Evolutionary conservation across 2,113 vertebrate genomes (phyloP), one percentile per base, ranked within the genome.

Genomic region (Poecile atricapillus): DNA sequence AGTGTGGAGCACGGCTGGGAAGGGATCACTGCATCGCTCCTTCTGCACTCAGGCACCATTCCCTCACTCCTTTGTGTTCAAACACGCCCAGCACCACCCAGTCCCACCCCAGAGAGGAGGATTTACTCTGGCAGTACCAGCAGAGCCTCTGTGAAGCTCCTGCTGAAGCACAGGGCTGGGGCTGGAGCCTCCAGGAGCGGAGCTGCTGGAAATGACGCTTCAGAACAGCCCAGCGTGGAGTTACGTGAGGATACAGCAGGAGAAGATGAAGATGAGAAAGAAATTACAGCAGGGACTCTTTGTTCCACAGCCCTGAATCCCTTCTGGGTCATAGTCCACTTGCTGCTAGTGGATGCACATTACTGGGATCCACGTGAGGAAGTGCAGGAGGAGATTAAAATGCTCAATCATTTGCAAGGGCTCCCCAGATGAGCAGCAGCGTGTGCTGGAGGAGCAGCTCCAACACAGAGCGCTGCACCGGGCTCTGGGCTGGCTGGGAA

Each of bases 391-490:
- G 80, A 94, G 94, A 96, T 96, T 49, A 90, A 94, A 94, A 62
- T 67, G 75, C 59, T 97, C 96, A 58, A 92, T 97, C 94, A 92
- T 88, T 49, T 43, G 62, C 90, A 92, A 90, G 81, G 2, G 2
- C 85, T 96, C 90, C 96, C 94, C 92, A 39, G 82, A 75, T 74
- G 88, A 65, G 15, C 2, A 20, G 0, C 4, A 89, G 87, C 0
- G 9, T 5, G 41, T 4, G 37, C n/a, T 65, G 88, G 58, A 73
- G 62, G 90, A 91, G n/a, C 75, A 73, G 90, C 63, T 69, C 92
- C 25, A 4, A 6, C 13, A 73, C 82, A 50, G 14, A 91, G 17
- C 65, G 0, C 90, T 64, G n/a, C 41, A 4, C 41, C 0, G 2
- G 1, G 4, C 65, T 21, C 62, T 18, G 0, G 25, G 18, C 65